Percentiles rank a stretch among this genome's conserved stretches.
These are phyloP conservation scores for Otolemur garnettii DNA, from an alignment of 2,113 vertebrate genomes.

Conservation along the genomic window DNA sequence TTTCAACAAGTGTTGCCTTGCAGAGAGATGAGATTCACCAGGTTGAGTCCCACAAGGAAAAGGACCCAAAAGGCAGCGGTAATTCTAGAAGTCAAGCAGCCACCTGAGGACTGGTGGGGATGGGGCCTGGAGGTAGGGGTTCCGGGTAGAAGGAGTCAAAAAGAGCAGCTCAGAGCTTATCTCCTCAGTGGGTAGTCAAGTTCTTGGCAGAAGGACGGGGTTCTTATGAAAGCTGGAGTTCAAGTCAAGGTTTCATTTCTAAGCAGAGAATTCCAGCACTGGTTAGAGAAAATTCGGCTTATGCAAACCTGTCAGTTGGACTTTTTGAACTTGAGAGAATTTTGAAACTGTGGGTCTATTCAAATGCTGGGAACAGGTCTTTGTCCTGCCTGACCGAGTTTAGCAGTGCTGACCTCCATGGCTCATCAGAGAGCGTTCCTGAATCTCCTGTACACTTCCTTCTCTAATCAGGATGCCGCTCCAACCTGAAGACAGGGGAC, in stretches of 20 bases:
- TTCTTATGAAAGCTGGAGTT: neutral
- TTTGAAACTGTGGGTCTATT: conserved; percentile 37
- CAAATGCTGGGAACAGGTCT: neutral
- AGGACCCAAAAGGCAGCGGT: neutral
- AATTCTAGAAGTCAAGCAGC: neutral
- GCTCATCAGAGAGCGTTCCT: neutral
- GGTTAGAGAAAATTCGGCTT: neutral
- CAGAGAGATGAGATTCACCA: neutral
- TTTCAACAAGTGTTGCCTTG: neutral
- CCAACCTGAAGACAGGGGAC: too few relatives aligned
- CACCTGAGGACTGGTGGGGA: neutral
- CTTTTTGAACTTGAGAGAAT: conserved; percentile 38
- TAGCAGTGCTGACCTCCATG: neutral
- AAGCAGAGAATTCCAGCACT: neutral
- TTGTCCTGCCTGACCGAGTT: neutral
- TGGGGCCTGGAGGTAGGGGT: neutral
- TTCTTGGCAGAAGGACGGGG: neutral
- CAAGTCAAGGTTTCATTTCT: neutral
- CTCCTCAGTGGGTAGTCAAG: neutral
- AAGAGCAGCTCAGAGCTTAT: neutral
- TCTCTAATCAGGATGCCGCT: neutral
- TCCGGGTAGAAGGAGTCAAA: neutral
- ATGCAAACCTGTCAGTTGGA: neutral
- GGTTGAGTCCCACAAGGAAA: neutral
- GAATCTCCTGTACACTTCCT: neutral